Percentiles rank a stretch among this genome's conserved stretches.
Evolutionary conservation across 2,888 invertebrate species (phyloP).

Genomic region (Choristoneura rosaceana): DNA sequence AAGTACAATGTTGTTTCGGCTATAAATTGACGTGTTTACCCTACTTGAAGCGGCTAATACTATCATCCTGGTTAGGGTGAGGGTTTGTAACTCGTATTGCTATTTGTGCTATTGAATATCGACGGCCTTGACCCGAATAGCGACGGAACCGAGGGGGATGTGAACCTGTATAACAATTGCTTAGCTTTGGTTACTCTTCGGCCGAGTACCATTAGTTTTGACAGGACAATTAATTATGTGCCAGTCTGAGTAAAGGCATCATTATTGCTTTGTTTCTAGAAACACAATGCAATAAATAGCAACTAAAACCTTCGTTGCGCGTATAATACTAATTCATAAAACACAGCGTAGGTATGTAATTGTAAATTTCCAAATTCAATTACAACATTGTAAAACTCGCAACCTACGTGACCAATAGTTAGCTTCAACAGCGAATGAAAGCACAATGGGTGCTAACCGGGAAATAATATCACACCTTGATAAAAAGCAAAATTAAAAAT

Average conservation of each 20-base stretch:
- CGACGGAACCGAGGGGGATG: slow-evolving; percentile 53
- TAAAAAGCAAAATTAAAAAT: too few relatives aligned
- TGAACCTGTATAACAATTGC: slow-evolving; percentile 43
- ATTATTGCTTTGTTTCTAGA: slow-evolving; percentile 1
- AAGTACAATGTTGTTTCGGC: slow-evolving; percentile 40
- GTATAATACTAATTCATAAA: not conserved
- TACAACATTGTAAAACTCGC: slow-evolving; percentile 13
- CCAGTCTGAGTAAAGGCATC: not conserved
- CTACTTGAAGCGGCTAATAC: slow-evolving; percentile 47
- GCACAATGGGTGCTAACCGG: slow-evolving; percentile 40
- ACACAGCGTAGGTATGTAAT: slow-evolving; percentile 4
- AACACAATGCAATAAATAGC: slow-evolving; percentile 8
- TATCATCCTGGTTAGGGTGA: slow-evolving; percentile 57
- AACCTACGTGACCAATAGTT: slow-evolving; percentile 11
- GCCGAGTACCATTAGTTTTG: slow-evolving; percentile 5
- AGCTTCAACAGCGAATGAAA: slow-evolving; percentile 25
- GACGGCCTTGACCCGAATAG: slow-evolving; percentile 69
- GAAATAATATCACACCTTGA: slow-evolving; percentile 39
- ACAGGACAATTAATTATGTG: not conserved
- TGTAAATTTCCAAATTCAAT: slow-evolving; percentile 1
- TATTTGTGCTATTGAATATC: slow-evolving; percentile 63
- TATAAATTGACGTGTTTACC: slow-evolving; percentile 45
- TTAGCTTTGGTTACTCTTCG: slow-evolving; percentile 32
- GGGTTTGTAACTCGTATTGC: slow-evolving; percentile 54
- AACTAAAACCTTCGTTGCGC: not conserved